phyloP scores from a whole-genome alignment of 2,888 invertebrate species.

The Tipula confusa region DNA sequence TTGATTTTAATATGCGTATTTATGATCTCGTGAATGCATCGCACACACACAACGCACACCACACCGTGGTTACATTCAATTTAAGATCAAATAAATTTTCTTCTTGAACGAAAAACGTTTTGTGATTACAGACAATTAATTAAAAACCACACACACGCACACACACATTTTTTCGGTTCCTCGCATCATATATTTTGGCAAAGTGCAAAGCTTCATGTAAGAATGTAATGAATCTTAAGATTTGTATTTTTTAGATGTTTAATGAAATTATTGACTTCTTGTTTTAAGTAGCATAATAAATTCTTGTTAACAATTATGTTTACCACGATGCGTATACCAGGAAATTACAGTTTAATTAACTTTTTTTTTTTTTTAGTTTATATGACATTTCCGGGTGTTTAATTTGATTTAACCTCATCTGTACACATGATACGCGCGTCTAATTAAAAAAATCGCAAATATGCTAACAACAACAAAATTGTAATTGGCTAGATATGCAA shows the following conservation, averaged over 20 bases:
- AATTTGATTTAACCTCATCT: background rate
- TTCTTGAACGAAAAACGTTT: background rate
- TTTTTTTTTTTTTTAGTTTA: background rate
- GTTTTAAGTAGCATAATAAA: background rate
- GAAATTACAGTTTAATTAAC: background rate
- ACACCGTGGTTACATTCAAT: background rate
- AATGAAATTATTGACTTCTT: background rate
- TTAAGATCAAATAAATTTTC: background rate
- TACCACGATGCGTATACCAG: too few species aligned
- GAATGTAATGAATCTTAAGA: background rate
- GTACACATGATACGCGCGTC: background rate
- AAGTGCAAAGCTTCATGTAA: background rate
- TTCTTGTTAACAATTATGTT: too few species aligned
- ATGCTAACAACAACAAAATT: background rate
- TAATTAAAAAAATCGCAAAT: background rate
- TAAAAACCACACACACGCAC: background rate
- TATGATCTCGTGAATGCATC: background rate
- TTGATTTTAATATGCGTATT: background rate
- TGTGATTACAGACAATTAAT: background rate
- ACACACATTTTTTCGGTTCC: background rate
- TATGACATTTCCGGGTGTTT: background rate
- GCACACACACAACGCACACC: too few species aligned
- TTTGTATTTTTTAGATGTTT: background rate
- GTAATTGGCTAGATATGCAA: background rate
- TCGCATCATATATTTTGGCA: background rate